Conservation (phyloP, 2,888 invertebrate genomes). For the Phengaris alcon region DNA sequence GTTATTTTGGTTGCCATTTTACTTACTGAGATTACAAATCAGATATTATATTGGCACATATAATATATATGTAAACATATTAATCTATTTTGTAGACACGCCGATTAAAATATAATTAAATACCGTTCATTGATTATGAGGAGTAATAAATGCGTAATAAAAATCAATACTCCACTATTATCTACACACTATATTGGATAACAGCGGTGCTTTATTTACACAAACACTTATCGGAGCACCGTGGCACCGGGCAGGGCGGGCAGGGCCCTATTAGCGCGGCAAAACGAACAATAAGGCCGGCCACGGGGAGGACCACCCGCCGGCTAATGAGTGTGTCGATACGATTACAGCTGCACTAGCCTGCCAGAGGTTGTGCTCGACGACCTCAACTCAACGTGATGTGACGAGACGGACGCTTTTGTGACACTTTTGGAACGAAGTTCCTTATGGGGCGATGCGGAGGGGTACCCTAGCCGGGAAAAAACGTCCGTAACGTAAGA, state of each 20-base stretch:
- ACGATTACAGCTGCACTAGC: slow-evolving; percentile 35
- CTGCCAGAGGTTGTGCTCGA: not conserved
- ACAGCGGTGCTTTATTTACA: slow-evolving; percentile 15
- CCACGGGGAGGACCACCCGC: slow-evolving; percentile 39
- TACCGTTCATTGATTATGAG: not conserved
- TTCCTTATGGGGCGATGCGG: too few species aligned
- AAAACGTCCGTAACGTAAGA: too few species aligned
- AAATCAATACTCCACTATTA: slow-evolving; percentile 1
- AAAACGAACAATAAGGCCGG: slow-evolving; percentile 38
- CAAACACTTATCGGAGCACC: slow-evolving; percentile 4
- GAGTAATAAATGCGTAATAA: not conserved
- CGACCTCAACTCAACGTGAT: not conserved
- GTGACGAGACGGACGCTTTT: not conserved
- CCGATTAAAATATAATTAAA: slow-evolving; percentile 8
- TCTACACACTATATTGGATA: not conserved
- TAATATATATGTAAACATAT: too few species aligned
- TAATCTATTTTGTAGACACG: not conserved
- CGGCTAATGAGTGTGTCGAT: slow-evolving; percentile 38
- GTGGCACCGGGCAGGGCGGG: slow-evolving; percentile 26
- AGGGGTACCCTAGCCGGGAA: too few species aligned
- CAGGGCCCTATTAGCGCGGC: slow-evolving; percentile 37
- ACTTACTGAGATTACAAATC: too few species aligned
- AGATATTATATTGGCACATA: too few species aligned
- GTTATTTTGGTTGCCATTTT: too few species aligned
- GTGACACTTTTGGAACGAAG: too few species aligned